Base-by-base conservation (phyloP, 2,888 invertebrate genomes). In the Apotomis turbidana region DNA sequence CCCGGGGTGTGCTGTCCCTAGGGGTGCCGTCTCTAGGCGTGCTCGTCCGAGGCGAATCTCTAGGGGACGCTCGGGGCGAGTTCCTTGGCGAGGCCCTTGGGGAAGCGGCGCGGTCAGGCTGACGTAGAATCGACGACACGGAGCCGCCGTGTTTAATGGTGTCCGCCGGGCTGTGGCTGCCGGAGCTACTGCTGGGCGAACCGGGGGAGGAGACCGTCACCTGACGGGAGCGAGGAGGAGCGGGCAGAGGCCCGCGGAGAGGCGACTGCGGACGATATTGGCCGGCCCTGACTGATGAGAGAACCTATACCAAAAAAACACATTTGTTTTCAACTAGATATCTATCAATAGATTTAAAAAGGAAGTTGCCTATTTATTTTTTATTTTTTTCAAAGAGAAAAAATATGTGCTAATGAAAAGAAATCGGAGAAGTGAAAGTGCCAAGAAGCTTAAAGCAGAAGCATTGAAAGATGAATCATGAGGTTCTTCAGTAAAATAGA, bases 111-210 rank as follows among this genome's bases (percentile, higher is more conserved):
- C 91, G 85, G 76, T 92, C 91, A 51, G 94, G 93, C 81, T 92
- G 90, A 13, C 91, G 86, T 79, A 90, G 81, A 70, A 93, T 91
- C 41, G 93, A 93, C 67, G 90, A 91, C 73, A 93, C 91, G 69
- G 94, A 94, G 77, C 93, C 91, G 76, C 90, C 92, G 88, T 95
- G 95, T 86, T 96, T 96, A 87, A 96, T 95, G 76, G 96, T 95
- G 83, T 96, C 97, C 80, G 96, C 96, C 80, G 97, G 97, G 83
- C 96, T 96, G 86, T 96, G 96, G 80, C 96, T 96, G 86, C 96
- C 97, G 84, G 97, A 96, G 94, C 97, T 96, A 94, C 95, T 97
- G 95, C 96, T 97, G 95, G 97, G 96, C 87, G 97, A 97, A 94
- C 96, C 97, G 94, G 97, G 97, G 85, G 97, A 96, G 85, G 96